Evolutionary conservation across 1,140 invertebrate species (phyloP).

Genomic region (Mercenaria mercenaria): DNA sequence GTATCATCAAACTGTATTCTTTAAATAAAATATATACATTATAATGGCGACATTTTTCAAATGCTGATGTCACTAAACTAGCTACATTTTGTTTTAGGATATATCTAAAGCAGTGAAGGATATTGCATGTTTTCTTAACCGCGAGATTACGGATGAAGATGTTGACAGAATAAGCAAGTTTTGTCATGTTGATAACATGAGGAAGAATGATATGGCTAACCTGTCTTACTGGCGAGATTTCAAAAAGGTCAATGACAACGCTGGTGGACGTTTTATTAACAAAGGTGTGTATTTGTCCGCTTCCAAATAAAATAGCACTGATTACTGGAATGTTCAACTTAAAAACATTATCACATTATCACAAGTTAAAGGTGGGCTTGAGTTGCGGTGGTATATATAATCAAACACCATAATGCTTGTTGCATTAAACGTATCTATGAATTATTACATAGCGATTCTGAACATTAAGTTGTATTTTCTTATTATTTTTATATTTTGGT

Average conservation of each 20-base stretch:
- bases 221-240: slow-evolving; percentile 20
- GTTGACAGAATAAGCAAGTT: neutral
- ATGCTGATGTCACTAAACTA: neutral
- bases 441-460: neutral
- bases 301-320: too few species aligned
- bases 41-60: neutral
- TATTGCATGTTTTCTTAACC: neutral
- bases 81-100: neutral
- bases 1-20: neutral
- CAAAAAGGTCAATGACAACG: slow-evolving; percentile 29
- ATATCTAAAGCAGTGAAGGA: neutral
- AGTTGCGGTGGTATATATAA: too few species aligned
- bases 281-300: neutral
- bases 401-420: neutral
- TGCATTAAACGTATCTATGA: neutral
- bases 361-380: too few species aligned
- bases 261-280: slow-evolving; percentile 20
- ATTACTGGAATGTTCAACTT: too few species aligned
- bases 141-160: neutral
- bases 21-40: neutral
- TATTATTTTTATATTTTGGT: too few species aligned
- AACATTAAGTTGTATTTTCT: too few species aligned
- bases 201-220: neutral
- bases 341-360: too few species aligned
- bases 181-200: neutral